Evolutionary conservation across 2,113 vertebrate species (phyloP).

Genomic region (Noctilio leporinus): DNA sequence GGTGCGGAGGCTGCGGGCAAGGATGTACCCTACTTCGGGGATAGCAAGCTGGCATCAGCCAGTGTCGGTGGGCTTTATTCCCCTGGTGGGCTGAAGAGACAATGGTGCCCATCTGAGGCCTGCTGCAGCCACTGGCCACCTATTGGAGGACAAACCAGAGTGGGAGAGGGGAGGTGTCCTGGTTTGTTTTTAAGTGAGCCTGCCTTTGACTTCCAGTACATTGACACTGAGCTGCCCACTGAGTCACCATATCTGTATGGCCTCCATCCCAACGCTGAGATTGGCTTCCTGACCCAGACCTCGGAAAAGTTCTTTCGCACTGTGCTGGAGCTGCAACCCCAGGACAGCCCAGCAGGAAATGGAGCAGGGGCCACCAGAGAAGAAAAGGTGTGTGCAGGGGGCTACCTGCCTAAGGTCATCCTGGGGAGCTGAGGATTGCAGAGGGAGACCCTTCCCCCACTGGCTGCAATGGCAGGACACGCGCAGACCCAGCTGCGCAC

Average conservation of each 20-base stretch:
- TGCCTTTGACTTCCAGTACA: constrained; percentile 82
- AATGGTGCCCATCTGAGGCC: background rate
- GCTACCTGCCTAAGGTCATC: rapidly evolving
- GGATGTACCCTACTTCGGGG: background rate
- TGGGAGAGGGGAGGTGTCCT: background rate
- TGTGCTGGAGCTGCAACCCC: constrained; percentile 93
- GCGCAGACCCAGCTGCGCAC: rapidly evolving
- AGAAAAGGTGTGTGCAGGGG: constrained; percentile 84
- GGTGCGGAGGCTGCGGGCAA: background rate
- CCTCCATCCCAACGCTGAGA: constrained; percentile 96
- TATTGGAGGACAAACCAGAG: background rate
- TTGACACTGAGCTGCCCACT: constrained; percentile 86
- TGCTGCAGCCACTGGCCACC: background rate
- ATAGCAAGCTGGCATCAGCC: rapidly evolving
- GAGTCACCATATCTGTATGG: constrained; percentile 95
- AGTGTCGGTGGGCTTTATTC: rapidly evolving
- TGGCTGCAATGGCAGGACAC: rapidly evolving
- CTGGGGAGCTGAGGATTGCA: background rate
- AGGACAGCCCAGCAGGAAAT: constrained; percentile 75
- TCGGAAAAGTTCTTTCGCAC: constrained; percentile 91
- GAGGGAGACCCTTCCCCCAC: rapidly evolving
- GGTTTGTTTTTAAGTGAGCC: background rate
- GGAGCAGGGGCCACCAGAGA: constrained; percentile 78
- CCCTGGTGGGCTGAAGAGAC: too few species aligned
- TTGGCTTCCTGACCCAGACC: constrained; percentile 92